phyloP scores from a whole-genome alignment of 2,888 invertebrate genomes.

The Stenchaetothrips biformis region DNA sequence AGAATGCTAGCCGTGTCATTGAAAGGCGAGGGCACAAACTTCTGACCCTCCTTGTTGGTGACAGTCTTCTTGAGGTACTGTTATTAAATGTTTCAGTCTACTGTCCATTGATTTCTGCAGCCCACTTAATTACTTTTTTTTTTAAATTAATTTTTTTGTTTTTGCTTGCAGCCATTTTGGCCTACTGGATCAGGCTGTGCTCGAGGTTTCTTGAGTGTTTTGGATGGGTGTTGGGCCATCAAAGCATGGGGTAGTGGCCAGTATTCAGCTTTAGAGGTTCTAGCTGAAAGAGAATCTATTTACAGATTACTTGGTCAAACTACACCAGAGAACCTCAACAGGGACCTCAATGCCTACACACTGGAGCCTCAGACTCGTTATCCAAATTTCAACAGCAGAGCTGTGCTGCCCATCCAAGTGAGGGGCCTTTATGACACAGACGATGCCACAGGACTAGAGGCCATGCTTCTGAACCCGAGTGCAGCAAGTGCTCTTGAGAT shows the following conservation, averaged over 20 bases:
- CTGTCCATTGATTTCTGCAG: neutral
- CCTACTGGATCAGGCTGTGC: conserved; percentile 98
- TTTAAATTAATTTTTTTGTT: conserved; percentile 19
- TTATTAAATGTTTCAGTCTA: neutral
- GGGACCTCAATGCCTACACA: conserved; percentile 82
- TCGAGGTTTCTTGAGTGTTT: conserved; percentile 88
- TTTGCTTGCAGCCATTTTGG: conserved; percentile 77
- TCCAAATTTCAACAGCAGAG: conserved; percentile 44
- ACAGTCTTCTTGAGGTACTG: conserved; percentile 82
- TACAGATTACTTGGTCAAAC: conserved; percentile 88
- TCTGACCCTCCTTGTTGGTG: conserved; percentile 88
- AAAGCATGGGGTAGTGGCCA: conserved; percentile 63
- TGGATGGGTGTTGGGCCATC: conserved; percentile 95
- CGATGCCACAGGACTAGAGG: conserved; percentile 57
- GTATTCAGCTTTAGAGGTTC: conserved; percentile 57
- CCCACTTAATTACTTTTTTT: neutral
- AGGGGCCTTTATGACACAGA: conserved; percentile 67
- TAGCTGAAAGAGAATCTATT: conserved; percentile 92
- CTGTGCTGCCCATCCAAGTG: conserved; percentile 73
- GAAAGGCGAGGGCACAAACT: conserved; percentile 71
- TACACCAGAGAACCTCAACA: conserved; percentile 90
- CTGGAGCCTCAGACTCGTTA: conserved; percentile 72
- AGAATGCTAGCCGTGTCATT: conserved; percentile 84
- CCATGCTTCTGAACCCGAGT: conserved; percentile 47
- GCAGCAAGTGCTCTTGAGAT: conserved; percentile 50